These are phyloP conservation scores for Embiotoca jacksoni DNA, from an alignment of 2,113 vertebrate genomes.

Conservation along the genomic window DNA sequence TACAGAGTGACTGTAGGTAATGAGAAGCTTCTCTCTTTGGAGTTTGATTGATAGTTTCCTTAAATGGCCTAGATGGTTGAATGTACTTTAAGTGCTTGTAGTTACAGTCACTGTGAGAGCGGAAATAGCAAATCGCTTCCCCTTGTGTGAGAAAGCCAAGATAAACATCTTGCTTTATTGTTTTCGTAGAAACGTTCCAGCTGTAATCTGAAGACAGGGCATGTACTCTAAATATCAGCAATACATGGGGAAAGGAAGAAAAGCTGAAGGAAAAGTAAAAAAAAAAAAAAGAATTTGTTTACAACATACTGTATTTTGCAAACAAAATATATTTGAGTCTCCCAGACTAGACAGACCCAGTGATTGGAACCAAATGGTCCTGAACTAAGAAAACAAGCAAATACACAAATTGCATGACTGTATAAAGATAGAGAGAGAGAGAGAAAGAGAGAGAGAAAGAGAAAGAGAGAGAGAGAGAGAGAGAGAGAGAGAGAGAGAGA, in stretches of 20 bases:
- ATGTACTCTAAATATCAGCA: not conserved
- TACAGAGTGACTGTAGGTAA: slow-evolving; percentile 42
- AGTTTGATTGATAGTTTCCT: slow-evolving; percentile 65
- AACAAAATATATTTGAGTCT: slow-evolving; percentile 28
- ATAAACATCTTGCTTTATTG: slow-evolving; percentile 35
- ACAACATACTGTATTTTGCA: slow-evolving; percentile 12
- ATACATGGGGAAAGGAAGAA: not conserved
- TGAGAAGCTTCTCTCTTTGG: slow-evolving; percentile 51
- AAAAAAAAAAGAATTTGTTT: not conserved
- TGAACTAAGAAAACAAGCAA: slow-evolving; percentile 25
- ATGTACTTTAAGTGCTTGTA: slow-evolving; percentile 17
- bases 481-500: not conserved
- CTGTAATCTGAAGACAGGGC: slow-evolving; percentile 4
- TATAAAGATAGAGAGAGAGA: slow-evolving; percentile 7
- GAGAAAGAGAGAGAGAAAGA: not conserved
- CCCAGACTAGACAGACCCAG: slow-evolving; percentile 48
- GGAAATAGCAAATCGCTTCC: slow-evolving; percentile 24
- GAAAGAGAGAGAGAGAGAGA: not conserved
- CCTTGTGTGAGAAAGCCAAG: slow-evolving; percentile 25
- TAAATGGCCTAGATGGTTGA: slow-evolving; percentile 28
- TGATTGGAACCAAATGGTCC: slow-evolving; percentile 43
- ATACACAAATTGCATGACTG: slow-evolving; percentile 18
- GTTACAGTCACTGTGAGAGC: slow-evolving; percentile 24
- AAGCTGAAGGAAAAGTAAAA: not conserved
- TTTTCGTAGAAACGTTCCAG: slow-evolving; percentile 6